Evolutionary conservation across 2,888 invertebrate species (phyloP).

Genomic region (Orchesellides sinensis): DNA sequence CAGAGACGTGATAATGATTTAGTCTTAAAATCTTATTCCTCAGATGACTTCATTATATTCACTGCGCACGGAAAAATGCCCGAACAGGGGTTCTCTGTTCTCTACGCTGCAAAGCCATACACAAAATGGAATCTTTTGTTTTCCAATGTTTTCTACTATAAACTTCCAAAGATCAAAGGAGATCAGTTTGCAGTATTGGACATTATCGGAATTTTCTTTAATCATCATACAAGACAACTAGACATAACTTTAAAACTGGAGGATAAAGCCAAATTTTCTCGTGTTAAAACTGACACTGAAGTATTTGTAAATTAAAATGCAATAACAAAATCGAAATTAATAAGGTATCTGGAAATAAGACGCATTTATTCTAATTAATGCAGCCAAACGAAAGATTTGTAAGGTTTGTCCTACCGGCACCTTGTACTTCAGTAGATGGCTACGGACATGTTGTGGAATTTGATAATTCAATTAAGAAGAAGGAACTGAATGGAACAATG

Average conservation of each 20-base stretch:
- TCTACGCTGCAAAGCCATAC: conserved; percentile 56
- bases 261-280: too few species aligned
- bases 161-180: conserved; percentile 1
- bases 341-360: too few species aligned
- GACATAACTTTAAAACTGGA: conserved; percentile 64
- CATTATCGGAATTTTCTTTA: conserved; percentile 66
- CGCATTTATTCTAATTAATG: too few species aligned
- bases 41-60: conserved; percentile 62
- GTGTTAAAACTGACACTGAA: too few species aligned
- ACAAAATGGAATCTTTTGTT: conserved; percentile 61
- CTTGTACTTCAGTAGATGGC: neutral
- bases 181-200: neutral
- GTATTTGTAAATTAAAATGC: too few species aligned
- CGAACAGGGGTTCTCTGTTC: conserved; percentile 43
- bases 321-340: too few species aligned
- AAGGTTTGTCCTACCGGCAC: conserved; percentile 30
- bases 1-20: too few species aligned
- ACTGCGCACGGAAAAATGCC: neutral
- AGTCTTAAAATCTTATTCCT: neutral
- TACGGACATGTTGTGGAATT: conserved; percentile 2
- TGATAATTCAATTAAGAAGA: neutral
- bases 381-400: too few species aligned
- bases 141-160: conserved; percentile 44
- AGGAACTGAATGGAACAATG: conserved; percentile 30
- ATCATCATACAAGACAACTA: conserved; percentile 63